These are phyloP conservation scores for Micropoecilia bifurca DNA, from an alignment of 2,797 vertebrate genomes.

Conservation along the genomic window DNA sequence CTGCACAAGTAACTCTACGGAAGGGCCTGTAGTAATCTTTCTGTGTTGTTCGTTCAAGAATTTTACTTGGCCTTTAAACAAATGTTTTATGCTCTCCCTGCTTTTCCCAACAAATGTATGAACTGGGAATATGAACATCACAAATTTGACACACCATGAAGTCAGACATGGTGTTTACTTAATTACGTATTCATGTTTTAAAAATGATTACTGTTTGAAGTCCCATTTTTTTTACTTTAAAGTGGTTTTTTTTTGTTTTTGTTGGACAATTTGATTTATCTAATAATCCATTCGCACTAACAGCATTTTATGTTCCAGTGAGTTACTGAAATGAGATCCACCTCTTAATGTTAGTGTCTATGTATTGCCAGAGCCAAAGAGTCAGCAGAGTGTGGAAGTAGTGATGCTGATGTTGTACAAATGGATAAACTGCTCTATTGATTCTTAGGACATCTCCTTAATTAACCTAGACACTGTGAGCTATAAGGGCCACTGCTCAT, in stretches of 20 bases:
- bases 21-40: neutral
- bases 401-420: conserved; percentile 35
- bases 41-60: too few relatives aligned
- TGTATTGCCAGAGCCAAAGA: neutral
- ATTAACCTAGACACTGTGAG: conserved; percentile 38
- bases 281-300: neutral
- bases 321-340: conserved; percentile 12
- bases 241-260: neutral
- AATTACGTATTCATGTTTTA: neutral
- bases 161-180: neutral
- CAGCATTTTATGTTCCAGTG: neutral
- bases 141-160: neutral
- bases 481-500: neutral
- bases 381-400: conserved; percentile 44
- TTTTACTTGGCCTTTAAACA: too few relatives aligned
- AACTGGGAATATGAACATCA: neutral
- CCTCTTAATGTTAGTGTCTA: conserved; percentile 1
- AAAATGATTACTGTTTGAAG: too few relatives aligned
- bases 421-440: conserved; percentile 49
- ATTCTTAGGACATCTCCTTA: conserved; percentile 56
- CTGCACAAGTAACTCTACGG: neutral
- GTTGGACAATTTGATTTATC: neutral
- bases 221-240: neutral
- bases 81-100: neutral
- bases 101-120: neutral